These are phyloP conservation scores for Sitta carolinensis DNA, from an alignment of 2,797 vertebrate species.

Conservation along the genomic window DNA sequence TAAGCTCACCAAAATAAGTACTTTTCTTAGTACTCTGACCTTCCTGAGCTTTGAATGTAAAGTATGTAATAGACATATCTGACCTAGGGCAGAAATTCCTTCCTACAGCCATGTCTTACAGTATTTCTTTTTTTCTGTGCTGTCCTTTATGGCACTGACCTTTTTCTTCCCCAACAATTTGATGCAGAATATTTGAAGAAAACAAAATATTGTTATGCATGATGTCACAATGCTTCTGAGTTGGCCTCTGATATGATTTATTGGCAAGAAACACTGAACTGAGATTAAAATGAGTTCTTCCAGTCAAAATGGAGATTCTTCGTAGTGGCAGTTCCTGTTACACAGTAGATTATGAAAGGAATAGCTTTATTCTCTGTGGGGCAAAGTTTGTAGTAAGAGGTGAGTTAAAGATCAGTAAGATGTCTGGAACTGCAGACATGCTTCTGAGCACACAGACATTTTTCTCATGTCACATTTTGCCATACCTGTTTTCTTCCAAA, in stretches of 20 bases:
- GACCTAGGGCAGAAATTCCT: background rate
- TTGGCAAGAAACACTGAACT: background rate
- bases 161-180: background rate
- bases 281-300: background rate
- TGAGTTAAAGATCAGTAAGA: background rate
- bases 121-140: background rate
- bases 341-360: background rate
- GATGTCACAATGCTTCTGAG: background rate
- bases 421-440: background rate
- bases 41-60: background rate
- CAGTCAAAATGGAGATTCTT: background rate
- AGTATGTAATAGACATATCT: background rate
- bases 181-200: background rate
- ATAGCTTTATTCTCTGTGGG: background rate
- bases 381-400: background rate
- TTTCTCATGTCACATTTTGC: background rate
- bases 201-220: background rate
- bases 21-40: background rate
- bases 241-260: background rate
- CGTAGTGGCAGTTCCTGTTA: background rate
- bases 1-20: background rate
- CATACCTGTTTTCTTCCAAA: background rate
- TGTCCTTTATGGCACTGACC: background rate
- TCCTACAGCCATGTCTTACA: background rate
- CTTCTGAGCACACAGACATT: background rate